These are phyloP conservation scores for Creontiades dilutus DNA, from an alignment of 2,888 invertebrate species.

Conservation along the genomic window DNA sequence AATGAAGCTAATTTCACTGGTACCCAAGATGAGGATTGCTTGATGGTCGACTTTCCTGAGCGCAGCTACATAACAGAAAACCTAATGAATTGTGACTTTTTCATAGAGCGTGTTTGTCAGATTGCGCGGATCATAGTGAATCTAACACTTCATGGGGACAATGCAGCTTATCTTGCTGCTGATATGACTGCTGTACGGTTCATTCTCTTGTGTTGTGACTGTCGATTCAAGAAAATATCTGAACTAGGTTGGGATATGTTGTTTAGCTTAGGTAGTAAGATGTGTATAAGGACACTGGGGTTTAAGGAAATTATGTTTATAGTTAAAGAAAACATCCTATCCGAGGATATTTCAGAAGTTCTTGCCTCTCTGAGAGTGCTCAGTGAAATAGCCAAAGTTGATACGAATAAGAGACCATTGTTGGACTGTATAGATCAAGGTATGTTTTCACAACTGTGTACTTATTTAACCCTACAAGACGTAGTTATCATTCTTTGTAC, in stretches of 20 bases:
- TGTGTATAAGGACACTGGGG: conserved; percentile 57
- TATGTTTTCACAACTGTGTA: conserved; percentile 54
- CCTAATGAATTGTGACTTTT: conserved; percentile 57
- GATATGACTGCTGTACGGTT: conserved; percentile 58
- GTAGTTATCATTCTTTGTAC: conserved; percentile 63
- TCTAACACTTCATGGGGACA: conserved; percentile 33
- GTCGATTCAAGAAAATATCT: conserved; percentile 50
- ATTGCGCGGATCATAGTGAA: conserved; percentile 53
- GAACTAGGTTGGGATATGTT: conserved; percentile 67
- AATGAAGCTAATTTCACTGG: conserved; percentile 54
- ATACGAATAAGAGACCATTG: conserved; percentile 36
- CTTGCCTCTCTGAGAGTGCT: conserved; percentile 63
- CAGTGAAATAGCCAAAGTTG: conserved; percentile 57
- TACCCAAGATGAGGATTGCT: conserved; percentile 53
- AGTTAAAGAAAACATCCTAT: conserved; percentile 47
- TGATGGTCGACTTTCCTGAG: conserved; percentile 61
- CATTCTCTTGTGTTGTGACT: conserved; percentile 64
- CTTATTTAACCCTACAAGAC: conserved; percentile 66
- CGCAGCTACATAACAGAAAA: conserved; percentile 56
- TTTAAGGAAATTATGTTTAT: conserved; percentile 33
- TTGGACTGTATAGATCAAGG: conserved; percentile 53
- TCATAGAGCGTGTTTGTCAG: conserved; percentile 57
- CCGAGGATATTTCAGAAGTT: conserved; percentile 62
- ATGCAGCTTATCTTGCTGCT: conserved; percentile 38
- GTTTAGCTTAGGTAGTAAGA: conserved; percentile 35